Evolutionary conservation across 2,888 invertebrate species (phyloP).

Genomic region (Nezara viridula): DNA sequence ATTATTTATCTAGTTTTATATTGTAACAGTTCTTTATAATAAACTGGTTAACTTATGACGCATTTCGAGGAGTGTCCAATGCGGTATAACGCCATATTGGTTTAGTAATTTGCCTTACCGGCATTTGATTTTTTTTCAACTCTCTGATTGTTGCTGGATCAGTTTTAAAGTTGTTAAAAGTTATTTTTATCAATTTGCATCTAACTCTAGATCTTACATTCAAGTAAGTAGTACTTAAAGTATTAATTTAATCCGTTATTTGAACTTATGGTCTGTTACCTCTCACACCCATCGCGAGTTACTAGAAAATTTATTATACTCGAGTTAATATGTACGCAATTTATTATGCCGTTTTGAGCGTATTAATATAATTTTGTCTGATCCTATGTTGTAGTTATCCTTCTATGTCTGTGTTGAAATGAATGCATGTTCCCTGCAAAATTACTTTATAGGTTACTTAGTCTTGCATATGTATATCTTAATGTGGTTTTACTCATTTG

Average conservation of each 20-base stretch:
- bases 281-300: not conserved
- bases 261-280: slow-evolving; percentile 46
- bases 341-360: not conserved
- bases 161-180: too few relatives aligned
- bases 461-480: not conserved
- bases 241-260: not conserved
- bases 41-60: slow-evolving; percentile 71
- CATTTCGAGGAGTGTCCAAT: slow-evolving; percentile 75
- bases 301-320: not conserved
- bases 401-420: not conserved
- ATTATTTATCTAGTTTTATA: not conserved
- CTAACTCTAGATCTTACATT: not conserved
- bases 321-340: not conserved
- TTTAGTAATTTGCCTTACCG: slow-evolving; percentile 63
- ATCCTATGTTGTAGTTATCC: not conserved
- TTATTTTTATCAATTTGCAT: not conserved
- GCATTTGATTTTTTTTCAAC: slow-evolving; percentile 55
- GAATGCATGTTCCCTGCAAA: not conserved
- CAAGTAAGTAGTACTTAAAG: not conserved
- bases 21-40: not conserved
- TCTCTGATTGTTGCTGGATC: not conserved
- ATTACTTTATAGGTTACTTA: not conserved
- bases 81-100: slow-evolving; percentile 67
- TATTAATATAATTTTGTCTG: not conserved
- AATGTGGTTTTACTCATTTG: not conserved